Evolutionary conservation across 2,797 vertebrate genomes (phyloP).

Genomic region (Chaunax sp.): DNA sequence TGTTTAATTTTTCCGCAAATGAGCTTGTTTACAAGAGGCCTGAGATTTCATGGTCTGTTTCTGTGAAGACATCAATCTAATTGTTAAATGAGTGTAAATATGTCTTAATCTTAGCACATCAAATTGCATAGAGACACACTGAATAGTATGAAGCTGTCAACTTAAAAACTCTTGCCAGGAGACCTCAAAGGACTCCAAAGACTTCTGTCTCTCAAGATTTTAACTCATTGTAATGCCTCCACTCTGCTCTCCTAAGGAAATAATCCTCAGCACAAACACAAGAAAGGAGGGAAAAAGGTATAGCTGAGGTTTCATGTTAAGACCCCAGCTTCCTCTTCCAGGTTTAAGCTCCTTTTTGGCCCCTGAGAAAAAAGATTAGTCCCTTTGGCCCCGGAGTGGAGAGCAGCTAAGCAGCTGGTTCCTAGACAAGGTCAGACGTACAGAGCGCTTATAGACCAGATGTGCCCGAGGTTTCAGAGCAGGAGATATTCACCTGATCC

Average conservation of each 20-base stretch:
- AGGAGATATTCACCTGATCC: constrained; percentile 65
- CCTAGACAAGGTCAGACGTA: constrained; percentile 66
- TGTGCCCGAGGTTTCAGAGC: constrained; percentile 57
- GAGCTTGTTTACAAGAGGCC: too few species aligned
- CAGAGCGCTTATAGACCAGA: constrained; percentile 70
- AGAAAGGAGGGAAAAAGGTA: constrained; percentile 60
- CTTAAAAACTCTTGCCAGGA: constrained; percentile 44
- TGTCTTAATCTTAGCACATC: constrained; percentile 16
- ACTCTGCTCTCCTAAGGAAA: constrained; percentile 58
- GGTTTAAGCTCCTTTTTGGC: constrained; percentile 76
- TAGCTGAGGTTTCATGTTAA: constrained; percentile 67
- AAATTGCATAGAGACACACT: not conserved
- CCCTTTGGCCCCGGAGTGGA: constrained; percentile 61
- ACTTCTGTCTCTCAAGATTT: constrained; percentile 52
- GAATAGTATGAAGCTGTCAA: constrained; percentile 44
- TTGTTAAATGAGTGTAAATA: constrained; percentile 22
- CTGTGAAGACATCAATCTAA: constrained; percentile 9
- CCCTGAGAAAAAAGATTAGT: constrained; percentile 73
- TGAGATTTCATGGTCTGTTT: not conserved
- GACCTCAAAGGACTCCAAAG: constrained; percentile 52
- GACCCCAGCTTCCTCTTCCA: constrained; percentile 72
- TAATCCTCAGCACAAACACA: constrained; percentile 73
- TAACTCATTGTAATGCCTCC: constrained; percentile 58
- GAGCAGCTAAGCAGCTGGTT: constrained; percentile 68
- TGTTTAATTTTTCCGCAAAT: constrained; percentile 16